A percentile compares a stretch with the other conserved stretches of the same genome.
Evolutionary conservation across 2,113 vertebrate species (phyloP).

Genomic region (Ivindomyrus marchei): DNA sequence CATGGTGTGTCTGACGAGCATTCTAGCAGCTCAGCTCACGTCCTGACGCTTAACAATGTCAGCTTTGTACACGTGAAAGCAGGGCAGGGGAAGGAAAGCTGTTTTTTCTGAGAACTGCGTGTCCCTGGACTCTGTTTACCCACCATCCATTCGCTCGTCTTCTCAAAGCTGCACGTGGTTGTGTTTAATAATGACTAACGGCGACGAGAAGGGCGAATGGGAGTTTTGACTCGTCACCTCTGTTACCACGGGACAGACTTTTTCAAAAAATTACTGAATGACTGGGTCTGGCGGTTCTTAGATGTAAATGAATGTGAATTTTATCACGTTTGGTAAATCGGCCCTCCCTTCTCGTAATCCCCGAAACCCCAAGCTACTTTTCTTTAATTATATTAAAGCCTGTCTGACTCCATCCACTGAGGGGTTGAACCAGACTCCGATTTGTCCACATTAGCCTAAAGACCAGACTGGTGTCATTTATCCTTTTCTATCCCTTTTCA

Average conservation of each 20-base stretch:
- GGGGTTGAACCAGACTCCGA: not conserved
- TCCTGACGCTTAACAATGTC: not conserved
- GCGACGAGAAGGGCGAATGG: not conserved
- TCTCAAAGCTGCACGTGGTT: not conserved
- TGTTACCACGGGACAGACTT: not conserved
- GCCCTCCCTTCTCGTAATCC: not conserved
- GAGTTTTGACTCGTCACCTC: not conserved
- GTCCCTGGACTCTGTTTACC: not conserved
- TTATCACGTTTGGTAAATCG: not conserved
- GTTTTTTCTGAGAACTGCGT: not conserved
- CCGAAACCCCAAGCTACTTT: not conserved
- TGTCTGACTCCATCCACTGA: not conserved
- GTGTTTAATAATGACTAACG: not conserved
- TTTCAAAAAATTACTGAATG: not conserved
- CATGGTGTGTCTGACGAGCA: not conserved
- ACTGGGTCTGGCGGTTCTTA: not conserved
- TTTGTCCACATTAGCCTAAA: not conserved
- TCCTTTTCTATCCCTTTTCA: not conserved
- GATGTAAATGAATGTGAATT: not conserved
- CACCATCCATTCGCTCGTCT: not conserved
- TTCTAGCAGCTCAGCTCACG: not conserved
- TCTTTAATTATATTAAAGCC: conserved; percentile 9
- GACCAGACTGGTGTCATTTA: not conserved
- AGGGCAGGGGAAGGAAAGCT: not conserved
- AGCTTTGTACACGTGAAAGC: not conserved